Conservation (phyloP, 2,797 vertebrate genomes). For the Enteromius trimaculatus region DNA sequence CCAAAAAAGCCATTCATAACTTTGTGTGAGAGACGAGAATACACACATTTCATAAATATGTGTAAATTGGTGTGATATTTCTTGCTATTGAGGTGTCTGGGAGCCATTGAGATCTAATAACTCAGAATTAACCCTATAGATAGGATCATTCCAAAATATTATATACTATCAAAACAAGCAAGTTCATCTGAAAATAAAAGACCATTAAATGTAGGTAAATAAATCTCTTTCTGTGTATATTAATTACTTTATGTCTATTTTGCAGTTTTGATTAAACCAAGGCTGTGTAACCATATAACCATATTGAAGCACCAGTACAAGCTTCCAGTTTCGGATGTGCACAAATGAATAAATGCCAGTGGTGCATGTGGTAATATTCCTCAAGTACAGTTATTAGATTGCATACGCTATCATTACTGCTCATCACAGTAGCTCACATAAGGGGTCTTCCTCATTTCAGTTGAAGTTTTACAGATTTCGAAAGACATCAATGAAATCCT, state of each 20-base stretch:
- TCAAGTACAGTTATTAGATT: constrained; percentile 32
- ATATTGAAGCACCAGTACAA: neutral
- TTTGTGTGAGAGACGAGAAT: neutral
- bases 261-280: neutral
- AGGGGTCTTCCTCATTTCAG: constrained; percentile 40
- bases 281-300: neutral
- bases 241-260: neutral
- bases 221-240: neutral
- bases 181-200: neutral
- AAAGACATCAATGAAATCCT: constrained; percentile 40
- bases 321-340: neutral
- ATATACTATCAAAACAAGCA: neutral
- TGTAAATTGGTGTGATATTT: neutral
- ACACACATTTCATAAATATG: neutral
- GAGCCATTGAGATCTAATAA: neutral
- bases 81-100: neutral
- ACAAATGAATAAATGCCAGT: neutral
- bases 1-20: no score
- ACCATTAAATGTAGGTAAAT: neutral
- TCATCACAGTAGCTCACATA: neutral
- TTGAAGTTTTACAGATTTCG: constrained; percentile 29
- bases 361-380: constrained; percentile 4
- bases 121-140: neutral
- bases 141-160: neutral
- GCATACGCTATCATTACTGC: neutral